Conservation (phyloP, 2,797 vertebrate species). For the Myotis planiceps region DNA sequence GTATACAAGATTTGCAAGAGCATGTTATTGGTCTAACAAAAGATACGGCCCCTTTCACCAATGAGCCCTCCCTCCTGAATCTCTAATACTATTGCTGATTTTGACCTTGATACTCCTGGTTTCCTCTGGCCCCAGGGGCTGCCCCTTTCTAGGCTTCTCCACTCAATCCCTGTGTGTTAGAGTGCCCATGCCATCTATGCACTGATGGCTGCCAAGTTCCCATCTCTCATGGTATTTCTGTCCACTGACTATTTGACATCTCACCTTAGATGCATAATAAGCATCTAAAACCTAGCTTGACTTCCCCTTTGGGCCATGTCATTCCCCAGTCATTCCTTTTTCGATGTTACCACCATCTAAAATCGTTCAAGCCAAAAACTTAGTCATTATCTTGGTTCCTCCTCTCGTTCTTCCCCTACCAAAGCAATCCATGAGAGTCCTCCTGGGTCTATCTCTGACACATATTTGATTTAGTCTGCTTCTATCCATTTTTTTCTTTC, state of each 20-base stretch:
- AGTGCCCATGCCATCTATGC: neutral
- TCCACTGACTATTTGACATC: neutral
- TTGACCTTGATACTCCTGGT: neutral
- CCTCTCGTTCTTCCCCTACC: neutral
- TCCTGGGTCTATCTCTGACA: neutral
- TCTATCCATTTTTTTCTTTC: neutral
- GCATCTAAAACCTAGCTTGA: neutral
- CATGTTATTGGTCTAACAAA: neutral
- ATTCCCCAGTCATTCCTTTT: neutral
- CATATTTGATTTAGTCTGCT: neutral
- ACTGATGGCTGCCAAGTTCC: neutral
- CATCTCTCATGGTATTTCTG: neutral
- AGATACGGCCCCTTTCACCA: neutral
- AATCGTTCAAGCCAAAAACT: neutral
- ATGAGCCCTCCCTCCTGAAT: neutral
- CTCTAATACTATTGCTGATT: neutral
- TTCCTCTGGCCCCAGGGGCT: neutral
- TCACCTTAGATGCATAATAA: neutral
- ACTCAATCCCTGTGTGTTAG: neutral
- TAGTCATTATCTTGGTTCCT: neutral
- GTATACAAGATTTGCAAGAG: neutral
- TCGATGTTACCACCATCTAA: neutral
- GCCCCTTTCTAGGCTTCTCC: neutral
- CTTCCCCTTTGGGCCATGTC: neutral
- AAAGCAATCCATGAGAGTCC: neutral